Evolutionary conservation across 2,797 vertebrate genomes (phyloP), one percentile per base, ranked within the genome.

Genomic region (Takifugu ocellatus): DNA sequence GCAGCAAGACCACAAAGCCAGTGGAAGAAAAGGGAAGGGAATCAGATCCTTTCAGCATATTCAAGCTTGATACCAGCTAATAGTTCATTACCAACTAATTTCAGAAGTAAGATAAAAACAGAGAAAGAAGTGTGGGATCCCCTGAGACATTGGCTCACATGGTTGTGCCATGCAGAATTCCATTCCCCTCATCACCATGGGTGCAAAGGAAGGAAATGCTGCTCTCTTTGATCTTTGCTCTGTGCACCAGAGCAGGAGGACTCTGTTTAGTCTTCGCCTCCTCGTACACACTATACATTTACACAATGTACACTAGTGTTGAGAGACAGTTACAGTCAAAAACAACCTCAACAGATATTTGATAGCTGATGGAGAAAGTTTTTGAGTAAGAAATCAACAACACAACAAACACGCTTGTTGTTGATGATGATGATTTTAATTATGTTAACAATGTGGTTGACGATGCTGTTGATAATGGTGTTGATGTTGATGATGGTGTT

Each of bases 111-210:
- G 53, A 39, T 57, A 59, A 74, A 58, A 68, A 66, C 48, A 25
- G 61, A 5, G 16, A 54, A 58, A 56, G 54, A 48, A 12, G 36
- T 39, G 59, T 66, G 64, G 64, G 49, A 67, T 71, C 78, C 75
- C 77, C 26, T 2, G 66, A 68, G 77, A 74, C 54, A 67, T 79
- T 82, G 81, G 77, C 78, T 75, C 56, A 54, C 50, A 56, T 59
- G 67, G 68, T 74, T 75, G 67, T 69, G 66, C 61, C 61, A 61
- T 36, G 49, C 62, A 66, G 59, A 39, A 56, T 62, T 52, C 26
- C 0, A 31, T 66, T 57, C 66, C 65, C 63, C 52, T 4, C 10
- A 24, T 66, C 72, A 17, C 68, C 68, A 71, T 67, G 66, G 77
- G 53, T 0, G 52, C 49, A 26, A 49, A 55, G 55, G 50, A 54